Conservation (phyloP, 1,140 invertebrate species). For the Drosophila seguyi region DNA sequence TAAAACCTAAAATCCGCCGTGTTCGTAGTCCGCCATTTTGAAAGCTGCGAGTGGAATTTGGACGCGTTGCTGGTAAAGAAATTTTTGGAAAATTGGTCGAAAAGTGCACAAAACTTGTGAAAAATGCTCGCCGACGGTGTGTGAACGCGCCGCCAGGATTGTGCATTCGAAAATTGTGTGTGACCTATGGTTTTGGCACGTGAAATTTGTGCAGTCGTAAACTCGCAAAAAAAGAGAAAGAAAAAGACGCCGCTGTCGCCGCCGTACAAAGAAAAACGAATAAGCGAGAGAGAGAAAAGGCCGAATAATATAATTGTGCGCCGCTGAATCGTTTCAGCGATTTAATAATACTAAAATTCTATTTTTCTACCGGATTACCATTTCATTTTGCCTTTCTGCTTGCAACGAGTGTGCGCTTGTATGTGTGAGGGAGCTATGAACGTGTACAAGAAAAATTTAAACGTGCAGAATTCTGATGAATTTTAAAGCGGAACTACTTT, state of each 20-base stretch:
- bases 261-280: constrained; percentile 63
- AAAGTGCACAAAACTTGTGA: constrained; percentile 65
- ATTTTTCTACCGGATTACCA: constrained; percentile 31
- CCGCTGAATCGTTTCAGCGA: constrained; percentile 55
- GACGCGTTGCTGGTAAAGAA: constrained; percentile 82
- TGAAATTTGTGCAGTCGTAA: constrained; percentile 71
- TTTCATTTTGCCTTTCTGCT: constrained; percentile 57
- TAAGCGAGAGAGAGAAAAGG: constrained; percentile 48
- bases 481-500: constrained; percentile 72
- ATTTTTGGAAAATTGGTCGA: constrained; percentile 68
- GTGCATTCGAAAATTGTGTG: constrained; percentile 61
- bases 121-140: constrained; percentile 56
- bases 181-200: constrained; percentile 68
- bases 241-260: constrained; percentile 61
- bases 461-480: constrained; percentile 75
- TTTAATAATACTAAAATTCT: constrained; percentile 51
- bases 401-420: constrained; percentile 54
- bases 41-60: constrained; percentile 85
- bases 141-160: constrained; percentile 36
- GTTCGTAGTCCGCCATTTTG: constrained; percentile 85
- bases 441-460: constrained; percentile 78
- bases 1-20: constrained; percentile 83
- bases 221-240: constrained; percentile 60
- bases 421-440: constrained; percentile 65
- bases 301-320: constrained; percentile 58